A percentile compares a stretch with the other conserved stretches of the same genome.
Conservation (phyloP, 1,140 invertebrate genomes). For the Listronotus oregonensis region DNA sequence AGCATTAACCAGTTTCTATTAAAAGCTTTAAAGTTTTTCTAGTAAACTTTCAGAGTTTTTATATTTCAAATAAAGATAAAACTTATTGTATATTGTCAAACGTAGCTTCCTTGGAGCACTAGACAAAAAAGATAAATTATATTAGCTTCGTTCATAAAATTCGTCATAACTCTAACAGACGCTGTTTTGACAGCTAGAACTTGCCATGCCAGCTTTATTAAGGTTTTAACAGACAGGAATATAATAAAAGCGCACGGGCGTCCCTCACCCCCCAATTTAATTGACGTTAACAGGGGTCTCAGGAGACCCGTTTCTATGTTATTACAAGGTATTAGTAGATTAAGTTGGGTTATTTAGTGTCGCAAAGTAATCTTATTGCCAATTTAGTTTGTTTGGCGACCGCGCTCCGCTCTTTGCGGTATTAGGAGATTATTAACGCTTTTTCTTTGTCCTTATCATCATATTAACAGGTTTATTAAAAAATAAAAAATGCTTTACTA, state of each 20-base stretch:
- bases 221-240: conserved; percentile 13
- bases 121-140: conserved; percentile 10
- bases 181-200: conserved; percentile 25
- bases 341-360: conserved; percentile 46
- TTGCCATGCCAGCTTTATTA: conserved; percentile 28
- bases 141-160: conserved; percentile 17
- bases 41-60: too few relatives aligned
- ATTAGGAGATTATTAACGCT: background rate
- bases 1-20: too few relatives aligned
- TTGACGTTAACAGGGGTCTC: conserved; percentile 29
- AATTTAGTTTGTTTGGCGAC: conserved; percentile 42
- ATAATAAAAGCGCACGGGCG: conserved; percentile 19
- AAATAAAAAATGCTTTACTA: too few relatives aligned
- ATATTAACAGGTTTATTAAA: too few relatives aligned
- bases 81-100: too few relatives aligned
- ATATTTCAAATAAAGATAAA: too few relatives aligned
- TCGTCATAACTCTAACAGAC: conserved; percentile 20
- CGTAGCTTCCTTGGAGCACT: too few relatives aligned
- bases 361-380: conserved; percentile 44
- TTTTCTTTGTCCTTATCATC: too few relatives aligned
- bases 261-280: conserved; percentile 24
- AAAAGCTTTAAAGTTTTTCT: too few relatives aligned
- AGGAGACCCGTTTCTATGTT: conserved; percentile 36
- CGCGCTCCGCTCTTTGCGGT: conserved; percentile 12
- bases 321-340: conserved; percentile 47